phyloP scores from a whole-genome alignment of 2,113 vertebrate species.

The Pluvianellus socialis region DNA sequence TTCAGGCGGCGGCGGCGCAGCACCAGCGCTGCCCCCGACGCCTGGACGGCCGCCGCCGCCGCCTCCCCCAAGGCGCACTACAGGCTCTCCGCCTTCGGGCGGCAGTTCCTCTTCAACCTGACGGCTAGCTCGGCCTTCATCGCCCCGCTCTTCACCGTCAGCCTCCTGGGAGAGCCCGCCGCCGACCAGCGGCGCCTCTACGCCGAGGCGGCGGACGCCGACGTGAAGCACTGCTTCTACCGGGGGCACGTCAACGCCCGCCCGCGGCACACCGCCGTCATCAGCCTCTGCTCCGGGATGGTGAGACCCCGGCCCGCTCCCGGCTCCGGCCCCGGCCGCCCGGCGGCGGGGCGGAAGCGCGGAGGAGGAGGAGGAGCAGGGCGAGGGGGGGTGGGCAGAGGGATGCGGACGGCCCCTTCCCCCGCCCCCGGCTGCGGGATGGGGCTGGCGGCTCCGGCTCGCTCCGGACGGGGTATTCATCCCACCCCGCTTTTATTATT shows the following conservation, averaged over 20 bases:
- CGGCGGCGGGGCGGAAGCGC: conserved; percentile 1
- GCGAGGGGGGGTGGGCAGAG: neutral
- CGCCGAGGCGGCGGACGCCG: conserved; percentile 80
- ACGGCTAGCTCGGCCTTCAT: conserved; percentile 94
- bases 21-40: conserved; percentile 75
- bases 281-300: conserved; percentile 98
- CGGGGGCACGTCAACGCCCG: conserved; percentile 92
- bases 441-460: neutral
- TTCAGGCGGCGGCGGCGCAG: conserved; percentile 93
- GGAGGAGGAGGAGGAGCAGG: neutral
- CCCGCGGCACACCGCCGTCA: conserved; percentile 88
- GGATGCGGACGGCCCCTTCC: neutral
- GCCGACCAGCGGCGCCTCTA: conserved; percentile 80
- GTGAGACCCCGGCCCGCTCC: conserved; percentile 76
- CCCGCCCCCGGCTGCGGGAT: neutral
- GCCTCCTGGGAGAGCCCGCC: conserved; percentile 82
- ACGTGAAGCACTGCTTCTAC: conserved; percentile 96
- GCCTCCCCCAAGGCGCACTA: conserved; percentile 81
- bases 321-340: neutral
- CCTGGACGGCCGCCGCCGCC: conserved; percentile 77
- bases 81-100: conserved; percentile 91
- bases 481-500: fast-evolving
- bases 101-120: conserved; percentile 92
- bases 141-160: conserved; percentile 93
- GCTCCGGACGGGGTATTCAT: fast-evolving